Conservation (phyloP, 2,113 vertebrate genomes). For the Lampris megalopsis region DNA sequence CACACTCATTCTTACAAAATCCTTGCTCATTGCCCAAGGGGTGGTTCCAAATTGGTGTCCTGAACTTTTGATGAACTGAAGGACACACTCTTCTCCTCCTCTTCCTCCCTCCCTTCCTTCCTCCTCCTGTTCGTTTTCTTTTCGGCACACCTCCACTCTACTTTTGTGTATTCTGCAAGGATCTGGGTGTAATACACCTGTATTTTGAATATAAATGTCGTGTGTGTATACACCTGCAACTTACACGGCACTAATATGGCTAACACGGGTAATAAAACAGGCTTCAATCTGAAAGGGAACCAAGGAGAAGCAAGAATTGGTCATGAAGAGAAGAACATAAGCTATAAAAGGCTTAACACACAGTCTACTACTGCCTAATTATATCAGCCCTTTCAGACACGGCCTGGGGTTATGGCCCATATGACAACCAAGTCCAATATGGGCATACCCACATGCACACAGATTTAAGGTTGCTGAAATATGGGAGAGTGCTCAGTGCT, state of each 20-base stretch:
- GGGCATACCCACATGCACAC: slow-evolving; percentile 3
- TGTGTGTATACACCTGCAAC: not conserved
- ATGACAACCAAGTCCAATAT: slow-evolving; percentile 37
- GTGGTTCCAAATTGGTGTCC: slow-evolving; percentile 25
- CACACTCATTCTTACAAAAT: slow-evolving; percentile 26
- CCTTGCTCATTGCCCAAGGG: slow-evolving; percentile 17
- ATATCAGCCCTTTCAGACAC: slow-evolving; percentile 53
- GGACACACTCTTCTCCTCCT: slow-evolving; percentile 7
- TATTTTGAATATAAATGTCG: not conserved
- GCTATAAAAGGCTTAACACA: slow-evolving; percentile 34
- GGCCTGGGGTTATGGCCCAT: slow-evolving; percentile 56
- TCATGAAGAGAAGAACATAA: slow-evolving; percentile 18
- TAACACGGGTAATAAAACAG: not conserved
- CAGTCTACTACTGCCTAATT: slow-evolving; percentile 44
- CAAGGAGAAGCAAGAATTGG: slow-evolving; percentile 30
- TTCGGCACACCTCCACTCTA: not conserved
- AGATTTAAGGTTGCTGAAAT: slow-evolving; percentile 35
- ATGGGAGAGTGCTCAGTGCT: slow-evolving; percentile 35
- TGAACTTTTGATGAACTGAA: slow-evolving; percentile 56
- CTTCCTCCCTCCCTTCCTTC: not conserved
- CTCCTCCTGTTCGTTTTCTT: not conserved
- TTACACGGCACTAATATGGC: not conserved
- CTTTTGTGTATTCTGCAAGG: not conserved
- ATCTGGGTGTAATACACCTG: not conserved
- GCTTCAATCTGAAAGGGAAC: not conserved